Evolutionary conservation across 2,113 vertebrate genomes (phyloP), one percentile per base, ranked within the genome.

Genomic region (Anguilla rostrata): DNA sequence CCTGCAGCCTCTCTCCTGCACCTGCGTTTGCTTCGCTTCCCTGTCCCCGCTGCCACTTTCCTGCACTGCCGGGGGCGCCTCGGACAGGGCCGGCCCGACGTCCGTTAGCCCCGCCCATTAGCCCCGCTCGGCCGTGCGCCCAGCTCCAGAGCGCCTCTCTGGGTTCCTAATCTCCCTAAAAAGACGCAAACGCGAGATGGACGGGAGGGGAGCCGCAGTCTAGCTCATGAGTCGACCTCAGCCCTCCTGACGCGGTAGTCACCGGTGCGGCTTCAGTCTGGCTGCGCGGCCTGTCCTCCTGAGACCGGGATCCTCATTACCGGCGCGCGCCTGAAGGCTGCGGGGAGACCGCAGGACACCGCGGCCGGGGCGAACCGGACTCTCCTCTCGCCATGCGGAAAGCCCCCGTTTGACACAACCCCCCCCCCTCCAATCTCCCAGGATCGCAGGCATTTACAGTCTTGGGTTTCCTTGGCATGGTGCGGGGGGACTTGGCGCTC

Each of bases 281-380:
- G 29, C 16, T 66, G 18, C 20, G 3, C n/a, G 79, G 43, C 57
- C 84, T 49, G 75, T 46, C 18, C 0, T 39, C 11, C 43, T 40
- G 18, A 8, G 60, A 81, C 81, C 39, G 78, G 78, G 56, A 46
- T 1, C 87, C 83, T 89, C 83, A 93, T 94, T 95, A 94, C 83
- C 87, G 86, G 71, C 84, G 89, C 87, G 84, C 88, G 86, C 91
- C 57, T 87, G 86, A 40, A 84, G 90, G 88, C 90, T 81, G 87
- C 86, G 81, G 87, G 87, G 71, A 91, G 34, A 82, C 93, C 92
- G 80, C 93, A 93, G 89, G 88, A 80, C 86, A 4, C 71, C n/a
- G 84, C 92, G 91, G 1, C 92, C 0, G 1, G 88, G 87, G 90
- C 85, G 91, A 92, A 95, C 92, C 90, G 90, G 86, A 93, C 8